Percentiles rank a stretch among this genome's conserved stretches.
phyloP scores from a whole-genome alignment of 2,888 invertebrate genomes.

The Phania funesta region DNA sequence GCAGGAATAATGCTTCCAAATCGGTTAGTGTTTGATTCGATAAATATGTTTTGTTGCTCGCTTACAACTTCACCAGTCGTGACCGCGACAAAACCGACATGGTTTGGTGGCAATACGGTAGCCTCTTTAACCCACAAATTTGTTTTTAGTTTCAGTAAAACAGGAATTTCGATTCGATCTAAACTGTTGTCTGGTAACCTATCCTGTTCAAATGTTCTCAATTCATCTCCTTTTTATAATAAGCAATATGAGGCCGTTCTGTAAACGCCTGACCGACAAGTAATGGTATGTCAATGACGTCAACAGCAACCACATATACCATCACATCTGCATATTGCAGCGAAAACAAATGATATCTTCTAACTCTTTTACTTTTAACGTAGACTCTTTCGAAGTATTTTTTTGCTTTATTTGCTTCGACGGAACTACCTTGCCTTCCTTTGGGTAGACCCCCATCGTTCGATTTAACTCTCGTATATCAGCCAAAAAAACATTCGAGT shows the following conservation, averaged over 20 bases:
- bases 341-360: neutral
- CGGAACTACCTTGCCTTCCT: neutral
- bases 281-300: neutral
- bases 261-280: neutral
- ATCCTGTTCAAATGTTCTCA: constrained; percentile 3
- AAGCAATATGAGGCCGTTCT: neutral
- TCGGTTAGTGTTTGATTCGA: neutral
- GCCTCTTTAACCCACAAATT: constrained; percentile 1
- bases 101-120: constrained; percentile 20
- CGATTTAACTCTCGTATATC: neutral
- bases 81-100: constrained; percentile 26
- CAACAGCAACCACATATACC: neutral
- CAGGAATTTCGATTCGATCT: neutral
- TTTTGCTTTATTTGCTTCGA: neutral
- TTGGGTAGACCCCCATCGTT: neutral
- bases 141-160: neutral
- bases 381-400: neutral
- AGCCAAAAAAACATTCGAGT: neutral
- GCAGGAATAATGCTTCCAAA: constrained; percentile 13
- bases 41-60: neutral
- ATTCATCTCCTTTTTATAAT: neutral
- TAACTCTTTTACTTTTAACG: neutral
- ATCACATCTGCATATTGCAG: neutral
- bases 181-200: constrained; percentile 13
- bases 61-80: neutral